A percentile compares a stretch with the other conserved stretches of the same genome.
Evolutionary conservation across 2,113 vertebrate species (phyloP).

Genomic region (Suncus etruscus): DNA sequence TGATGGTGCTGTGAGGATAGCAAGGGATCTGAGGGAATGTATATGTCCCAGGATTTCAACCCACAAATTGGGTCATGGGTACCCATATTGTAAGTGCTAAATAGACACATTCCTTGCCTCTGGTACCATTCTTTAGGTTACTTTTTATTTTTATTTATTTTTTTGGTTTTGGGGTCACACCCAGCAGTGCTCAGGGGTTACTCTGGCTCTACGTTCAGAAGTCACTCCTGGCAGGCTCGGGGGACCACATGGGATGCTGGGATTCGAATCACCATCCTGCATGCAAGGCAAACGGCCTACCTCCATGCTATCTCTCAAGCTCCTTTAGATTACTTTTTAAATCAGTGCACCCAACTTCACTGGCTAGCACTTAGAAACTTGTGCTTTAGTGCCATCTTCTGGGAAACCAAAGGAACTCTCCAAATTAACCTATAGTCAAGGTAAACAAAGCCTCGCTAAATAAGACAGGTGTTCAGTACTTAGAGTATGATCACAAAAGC

Average conservation of each 20-base stretch:
- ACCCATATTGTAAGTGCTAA: neutral
- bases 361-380: neutral
- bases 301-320: too few species aligned
- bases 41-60: neutral
- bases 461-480: neutral
- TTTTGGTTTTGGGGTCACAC: too few species aligned
- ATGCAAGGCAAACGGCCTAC: too few species aligned
- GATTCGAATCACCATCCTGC: too few species aligned
- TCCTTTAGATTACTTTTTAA: neutral
- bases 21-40: neutral
- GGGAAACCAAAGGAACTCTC: neutral
- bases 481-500: neutral
- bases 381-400: neutral
- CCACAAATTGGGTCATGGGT: neutral
- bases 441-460: neutral
- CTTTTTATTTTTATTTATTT: too few species aligned
- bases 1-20: neutral
- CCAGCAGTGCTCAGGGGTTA: too few species aligned
- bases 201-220: too few species aligned
- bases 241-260: too few species aligned
- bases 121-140: too few species aligned
- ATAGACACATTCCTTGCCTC: neutral
- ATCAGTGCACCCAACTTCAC: neutral
- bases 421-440: neutral
- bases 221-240: too few species aligned